phyloP scores from a whole-genome alignment of 2,888 invertebrate species.

The Ochropacha duplaris region DNA sequence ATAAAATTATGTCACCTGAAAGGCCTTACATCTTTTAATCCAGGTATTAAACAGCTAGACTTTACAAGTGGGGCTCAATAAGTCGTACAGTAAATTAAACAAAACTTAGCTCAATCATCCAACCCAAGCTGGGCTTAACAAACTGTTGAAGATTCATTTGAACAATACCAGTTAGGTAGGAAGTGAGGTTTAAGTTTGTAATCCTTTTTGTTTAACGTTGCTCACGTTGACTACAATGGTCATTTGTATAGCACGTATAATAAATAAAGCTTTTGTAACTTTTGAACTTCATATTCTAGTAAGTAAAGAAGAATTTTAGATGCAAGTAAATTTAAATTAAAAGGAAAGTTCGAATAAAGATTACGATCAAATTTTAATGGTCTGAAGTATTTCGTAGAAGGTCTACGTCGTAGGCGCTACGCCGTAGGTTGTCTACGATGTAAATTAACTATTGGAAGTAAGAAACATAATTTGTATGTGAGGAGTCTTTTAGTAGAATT shows the following conservation, averaged over 20 bases:
- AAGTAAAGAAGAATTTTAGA: no score
- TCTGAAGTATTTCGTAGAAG: slow-evolving; percentile 6
- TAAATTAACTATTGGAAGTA: background rate
- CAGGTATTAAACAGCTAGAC: background rate
- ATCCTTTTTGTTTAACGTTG: slow-evolving; percentile 2
- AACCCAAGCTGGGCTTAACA: slow-evolving; percentile 1
- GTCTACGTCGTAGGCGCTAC: slow-evolving; percentile 27
- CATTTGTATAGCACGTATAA: background rate
- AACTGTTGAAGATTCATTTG: background rate
- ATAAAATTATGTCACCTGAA: background rate
- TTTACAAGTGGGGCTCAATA: background rate
- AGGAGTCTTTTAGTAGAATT: background rate
- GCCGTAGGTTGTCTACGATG: background rate
- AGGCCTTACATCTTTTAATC: background rate
- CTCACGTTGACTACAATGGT: background rate
- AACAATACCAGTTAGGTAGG: background rate
- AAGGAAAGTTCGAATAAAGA: no score
- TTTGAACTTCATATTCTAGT: no score
- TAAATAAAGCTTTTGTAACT: background rate
- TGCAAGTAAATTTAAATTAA: no score
- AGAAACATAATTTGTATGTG: no score
- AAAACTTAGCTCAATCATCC: slow-evolving; percentile 3
- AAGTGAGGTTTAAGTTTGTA: background rate
- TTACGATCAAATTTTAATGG: no score
- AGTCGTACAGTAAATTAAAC: slow-evolving; percentile 1